phyloP scores from a whole-genome alignment of 2,888 invertebrate species.

The Isoperla grammatica region DNA sequence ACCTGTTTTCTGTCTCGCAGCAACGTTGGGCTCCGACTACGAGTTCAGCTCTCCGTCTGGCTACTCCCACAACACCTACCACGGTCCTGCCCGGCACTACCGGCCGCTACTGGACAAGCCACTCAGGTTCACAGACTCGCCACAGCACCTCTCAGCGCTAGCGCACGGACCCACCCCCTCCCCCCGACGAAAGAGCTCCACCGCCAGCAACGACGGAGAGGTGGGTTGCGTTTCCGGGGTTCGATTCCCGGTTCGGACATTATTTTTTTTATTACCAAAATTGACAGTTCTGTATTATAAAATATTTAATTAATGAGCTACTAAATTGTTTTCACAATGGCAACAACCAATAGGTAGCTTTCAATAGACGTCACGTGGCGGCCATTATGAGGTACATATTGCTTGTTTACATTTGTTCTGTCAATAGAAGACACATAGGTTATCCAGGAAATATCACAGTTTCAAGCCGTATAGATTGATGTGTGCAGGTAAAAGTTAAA shows the following conservation, averaged over 20 bases:
- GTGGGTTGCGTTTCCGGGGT: constrained; percentile 35
- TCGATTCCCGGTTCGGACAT: too few relatives aligned
- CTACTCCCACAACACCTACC: constrained; percentile 83
- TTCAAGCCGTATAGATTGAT: too few relatives aligned
- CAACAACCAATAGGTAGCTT: not conserved
- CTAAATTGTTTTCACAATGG: not conserved
- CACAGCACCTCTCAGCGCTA: constrained; percentile 56
- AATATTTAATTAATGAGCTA: too few relatives aligned
- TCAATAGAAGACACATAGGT: too few relatives aligned
- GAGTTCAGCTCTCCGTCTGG: constrained; percentile 52
- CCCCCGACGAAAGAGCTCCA: constrained; percentile 66
- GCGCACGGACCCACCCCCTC: constrained; percentile 49
- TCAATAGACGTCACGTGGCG: too few relatives aligned
- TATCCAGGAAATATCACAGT: too few relatives aligned
- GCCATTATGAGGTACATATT: too few relatives aligned
- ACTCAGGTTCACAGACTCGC: constrained; percentile 68
- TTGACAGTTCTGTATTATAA: too few relatives aligned
- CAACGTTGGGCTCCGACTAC: constrained; percentile 45
- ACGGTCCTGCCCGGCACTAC: constrained; percentile 74
- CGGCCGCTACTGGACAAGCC: constrained; percentile 45
- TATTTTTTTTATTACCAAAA: too few relatives aligned
- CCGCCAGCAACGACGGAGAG: constrained; percentile 62
- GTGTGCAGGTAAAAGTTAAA: too few relatives aligned
- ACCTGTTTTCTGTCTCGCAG: too few relatives aligned
- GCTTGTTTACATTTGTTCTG: too few relatives aligned